Evolutionary conservation across 2,113 vertebrate species (phyloP).

Genomic region (Pelmatolapia mariae): DNA sequence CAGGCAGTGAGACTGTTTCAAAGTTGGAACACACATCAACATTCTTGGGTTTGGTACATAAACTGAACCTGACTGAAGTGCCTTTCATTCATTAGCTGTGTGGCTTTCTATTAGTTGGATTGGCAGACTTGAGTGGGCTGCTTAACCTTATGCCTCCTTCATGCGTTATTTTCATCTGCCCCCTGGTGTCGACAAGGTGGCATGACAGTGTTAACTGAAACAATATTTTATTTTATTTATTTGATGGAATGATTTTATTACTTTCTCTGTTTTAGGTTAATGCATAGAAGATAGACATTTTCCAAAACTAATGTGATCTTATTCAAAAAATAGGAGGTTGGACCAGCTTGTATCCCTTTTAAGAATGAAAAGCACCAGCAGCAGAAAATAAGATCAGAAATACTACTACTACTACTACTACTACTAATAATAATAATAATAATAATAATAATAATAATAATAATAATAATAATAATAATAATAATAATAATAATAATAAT

Average conservation of each 20-base stretch:
- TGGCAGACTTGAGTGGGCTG: background rate
- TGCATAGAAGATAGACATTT: background rate
- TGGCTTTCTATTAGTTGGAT: background rate
- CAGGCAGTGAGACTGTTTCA: background rate
- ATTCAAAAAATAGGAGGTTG: background rate
- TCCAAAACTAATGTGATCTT: background rate
- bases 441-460: too few species aligned
- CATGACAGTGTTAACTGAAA: background rate
- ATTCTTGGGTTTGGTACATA: background rate
- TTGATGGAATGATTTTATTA: background rate
- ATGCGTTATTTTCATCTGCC: background rate
- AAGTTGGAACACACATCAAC: background rate
- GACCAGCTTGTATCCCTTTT: background rate
- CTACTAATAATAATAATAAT: accelerated
- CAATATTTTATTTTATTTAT: background rate
- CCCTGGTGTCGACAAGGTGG: background rate
- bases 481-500: accelerated
- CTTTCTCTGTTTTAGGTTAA: background rate
- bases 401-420: accelerated
- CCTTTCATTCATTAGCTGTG: background rate
- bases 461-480: accelerated
- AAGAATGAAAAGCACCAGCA: background rate
- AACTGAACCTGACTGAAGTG: background rate
- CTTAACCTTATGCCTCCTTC: background rate
- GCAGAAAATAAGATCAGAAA: background rate